phyloP scores from a whole-genome alignment of 2,113 vertebrate species.

The Caretta caretta region DNA sequence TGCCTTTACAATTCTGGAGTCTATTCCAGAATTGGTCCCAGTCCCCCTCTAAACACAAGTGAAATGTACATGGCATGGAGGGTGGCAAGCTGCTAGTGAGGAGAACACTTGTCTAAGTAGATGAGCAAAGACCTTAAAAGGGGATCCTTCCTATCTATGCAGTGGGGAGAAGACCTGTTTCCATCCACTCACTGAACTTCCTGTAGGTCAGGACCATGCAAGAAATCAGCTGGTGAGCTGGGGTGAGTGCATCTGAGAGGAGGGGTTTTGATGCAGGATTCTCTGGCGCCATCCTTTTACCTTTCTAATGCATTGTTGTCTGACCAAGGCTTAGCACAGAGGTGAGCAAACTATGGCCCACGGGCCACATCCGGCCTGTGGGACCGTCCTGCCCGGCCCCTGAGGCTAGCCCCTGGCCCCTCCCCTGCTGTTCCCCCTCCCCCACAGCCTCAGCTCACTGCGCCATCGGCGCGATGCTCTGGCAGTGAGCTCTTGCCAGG shows the following conservation, averaged over 20 bases:
- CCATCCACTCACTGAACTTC: not conserved
- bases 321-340: not conserved
- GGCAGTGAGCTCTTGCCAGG: no score
- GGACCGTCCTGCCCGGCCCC: no score
- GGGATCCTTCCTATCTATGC: not conserved
- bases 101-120: not conserved
- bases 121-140: not conserved
- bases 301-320: not conserved
- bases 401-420: no score
- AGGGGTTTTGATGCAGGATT: not conserved
- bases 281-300: not conserved
- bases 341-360: no score
- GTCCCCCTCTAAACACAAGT: not conserved
- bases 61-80: not conserved
- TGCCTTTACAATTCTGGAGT: not conserved
- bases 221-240: not conserved
- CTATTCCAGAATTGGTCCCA: not conserved
- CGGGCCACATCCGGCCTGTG: no score
- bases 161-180: not conserved
- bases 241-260: not conserved
- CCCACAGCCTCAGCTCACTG: no score
- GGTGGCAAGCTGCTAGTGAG: not conserved
- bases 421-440: no score
- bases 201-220: not conserved
- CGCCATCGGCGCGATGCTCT: no score